These are phyloP conservation scores for Calidris pygmaea DNA, from an alignment of 2,113 vertebrate species.

Conservation along the genomic window DNA sequence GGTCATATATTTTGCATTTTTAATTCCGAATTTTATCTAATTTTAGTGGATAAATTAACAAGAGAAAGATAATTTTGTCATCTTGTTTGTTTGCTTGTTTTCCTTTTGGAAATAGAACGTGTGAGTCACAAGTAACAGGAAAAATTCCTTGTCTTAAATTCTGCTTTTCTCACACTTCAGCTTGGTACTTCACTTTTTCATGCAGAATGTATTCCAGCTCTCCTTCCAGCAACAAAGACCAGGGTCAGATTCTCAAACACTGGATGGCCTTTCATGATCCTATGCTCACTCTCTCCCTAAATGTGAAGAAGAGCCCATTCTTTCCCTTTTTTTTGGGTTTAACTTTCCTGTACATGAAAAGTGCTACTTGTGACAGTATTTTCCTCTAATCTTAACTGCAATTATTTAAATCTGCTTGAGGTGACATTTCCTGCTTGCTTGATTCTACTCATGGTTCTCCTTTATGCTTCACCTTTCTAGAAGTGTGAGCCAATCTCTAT, in stretches of 20 bases:
- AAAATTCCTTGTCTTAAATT: neutral
- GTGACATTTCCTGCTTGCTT: neutral
- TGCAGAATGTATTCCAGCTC: neutral
- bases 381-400: neutral
- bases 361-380: too few relatives aligned
- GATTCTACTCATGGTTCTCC: neutral
- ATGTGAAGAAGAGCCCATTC: neutral
- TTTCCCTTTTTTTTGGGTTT: neutral
- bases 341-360: neutral
- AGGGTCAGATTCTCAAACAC: neutral
- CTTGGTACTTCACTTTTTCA: neutral
- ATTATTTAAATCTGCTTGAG: neutral
- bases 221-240: neutral
- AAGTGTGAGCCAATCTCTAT: neutral
- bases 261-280: neutral
- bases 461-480: neutral
- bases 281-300: neutral
- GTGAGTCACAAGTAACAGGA: neutral
- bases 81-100: neutral
- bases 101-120: neutral
- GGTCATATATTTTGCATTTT: neutral
- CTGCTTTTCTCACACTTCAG: neutral
- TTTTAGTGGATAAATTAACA: neutral
- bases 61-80: rapidly evolving
- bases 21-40: neutral